phyloP scores from a whole-genome alignment of 2,888 invertebrate genomes.

The Aporophyla lueneburgensis region DNA sequence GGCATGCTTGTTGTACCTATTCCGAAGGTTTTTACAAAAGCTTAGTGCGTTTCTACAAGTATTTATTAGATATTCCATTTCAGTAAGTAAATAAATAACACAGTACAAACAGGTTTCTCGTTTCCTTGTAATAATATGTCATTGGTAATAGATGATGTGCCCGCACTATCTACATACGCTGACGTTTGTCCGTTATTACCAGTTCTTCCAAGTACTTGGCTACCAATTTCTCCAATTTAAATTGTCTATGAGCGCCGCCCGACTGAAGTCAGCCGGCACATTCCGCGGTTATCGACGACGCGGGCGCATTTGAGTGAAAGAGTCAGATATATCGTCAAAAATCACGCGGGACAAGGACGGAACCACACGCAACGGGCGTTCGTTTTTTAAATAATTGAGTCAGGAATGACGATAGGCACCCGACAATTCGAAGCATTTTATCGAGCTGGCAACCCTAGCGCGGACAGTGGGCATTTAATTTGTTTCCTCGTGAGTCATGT shows the following conservation, averaged over 20 bases:
- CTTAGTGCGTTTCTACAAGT: slow-evolving; percentile 23
- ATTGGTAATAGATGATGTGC: slow-evolving; percentile 60
- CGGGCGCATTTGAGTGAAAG: slow-evolving; percentile 83
- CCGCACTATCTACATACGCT: slow-evolving; percentile 61
- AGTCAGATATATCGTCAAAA: slow-evolving; percentile 76
- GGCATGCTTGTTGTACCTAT: background rate
- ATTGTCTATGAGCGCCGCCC: slow-evolving; percentile 89
- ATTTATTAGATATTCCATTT: slow-evolving; percentile 50
- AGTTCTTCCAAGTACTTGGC: slow-evolving; percentile 81
- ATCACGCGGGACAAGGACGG: slow-evolving; percentile 81
- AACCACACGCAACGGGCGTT: slow-evolving; percentile 79
- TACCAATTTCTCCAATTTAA: slow-evolving; percentile 90
- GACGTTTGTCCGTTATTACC: slow-evolving; percentile 79
- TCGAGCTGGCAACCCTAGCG: slow-evolving; percentile 86
- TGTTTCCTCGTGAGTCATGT: slow-evolving; percentile 83
- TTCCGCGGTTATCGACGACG: slow-evolving; percentile 88
- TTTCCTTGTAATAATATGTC: slow-evolving; percentile 64
- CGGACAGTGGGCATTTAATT: slow-evolving; percentile 86
- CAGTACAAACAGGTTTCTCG: slow-evolving; percentile 43
- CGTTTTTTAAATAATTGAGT: slow-evolving; percentile 90
- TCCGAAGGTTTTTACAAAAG: slow-evolving; percentile 19
- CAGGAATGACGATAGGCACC: slow-evolving; percentile 89
- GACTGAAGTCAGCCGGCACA: slow-evolving; percentile 90
- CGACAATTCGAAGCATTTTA: slow-evolving; percentile 87
- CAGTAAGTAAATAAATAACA: slow-evolving; percentile 56